Base-by-base conservation (phyloP, 2,888 invertebrate species). In the Sinentomon sp. region DNA sequence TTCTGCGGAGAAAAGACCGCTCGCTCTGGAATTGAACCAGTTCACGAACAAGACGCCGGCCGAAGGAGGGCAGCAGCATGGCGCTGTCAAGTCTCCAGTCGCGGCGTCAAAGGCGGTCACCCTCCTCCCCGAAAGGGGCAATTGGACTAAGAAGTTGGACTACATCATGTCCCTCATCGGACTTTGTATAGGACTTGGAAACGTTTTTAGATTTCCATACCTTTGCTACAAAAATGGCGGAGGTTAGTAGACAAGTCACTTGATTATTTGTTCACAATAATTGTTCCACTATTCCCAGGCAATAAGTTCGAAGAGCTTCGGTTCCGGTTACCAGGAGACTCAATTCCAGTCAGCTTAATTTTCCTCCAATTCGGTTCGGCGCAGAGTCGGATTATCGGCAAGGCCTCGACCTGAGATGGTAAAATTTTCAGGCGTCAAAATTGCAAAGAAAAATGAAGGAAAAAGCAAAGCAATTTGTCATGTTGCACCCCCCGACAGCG, bases 211-310 rank as follows among this genome's bases (percentile, higher is more conserved):
- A 44, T 87, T 87, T 57, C 87, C 87, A 2, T 87, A 87, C 56
- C 66, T 87, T 43, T 85, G 85, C 57, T 87, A 85, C 57, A 83
- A 85, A 59, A 87, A 87, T 58, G 87, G 87, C 38, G 87, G 87
- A 23, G 87, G 56, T 54, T 40, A 44, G 46, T 33, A 20, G 16
- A 22, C 9, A 28, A 25, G 32, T 33, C 17, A 35, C 20, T 24
- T 24, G 17, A 5, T 12, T 18, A n/a, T 7, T 26, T 13, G 14
- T 22, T 22, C 17, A 37, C 20, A 16, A 23, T 16, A 32, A 34
- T 21, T 18, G 22, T 12, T 16, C 18, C 23, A 21, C 18, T 29
- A 16, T 16, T 16, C 18, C 22, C 5, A 3, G 9, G 22, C 10
- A 12, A 6, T 26, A 10, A 26, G n/a, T 2, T 14, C 7, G 17